Conservation (phyloP, 2,113 vertebrate genomes). For the Mustelus asterias region DNA sequence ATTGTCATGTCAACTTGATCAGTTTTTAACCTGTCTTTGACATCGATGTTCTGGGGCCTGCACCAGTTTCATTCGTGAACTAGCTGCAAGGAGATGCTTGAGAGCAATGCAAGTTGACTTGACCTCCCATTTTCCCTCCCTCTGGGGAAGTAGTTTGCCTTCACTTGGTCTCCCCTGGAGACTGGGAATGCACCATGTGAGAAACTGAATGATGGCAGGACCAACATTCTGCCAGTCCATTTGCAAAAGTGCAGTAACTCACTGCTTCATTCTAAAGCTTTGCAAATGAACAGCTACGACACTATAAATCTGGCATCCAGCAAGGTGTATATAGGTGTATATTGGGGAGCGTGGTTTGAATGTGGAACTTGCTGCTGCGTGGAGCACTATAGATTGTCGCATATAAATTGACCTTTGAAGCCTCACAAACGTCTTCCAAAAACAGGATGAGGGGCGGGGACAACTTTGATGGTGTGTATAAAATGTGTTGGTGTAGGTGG, state of each 20-base stretch:
- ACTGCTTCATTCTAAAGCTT: not conserved
- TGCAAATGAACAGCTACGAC: not conserved
- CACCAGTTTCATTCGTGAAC: not conserved
- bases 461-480: not conserved
- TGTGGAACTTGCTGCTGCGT: not conserved
- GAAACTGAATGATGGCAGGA: not conserved
- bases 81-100: not conserved
- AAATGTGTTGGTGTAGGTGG: not conserved
- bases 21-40: not conserved
- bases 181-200: not conserved
- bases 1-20: too few species aligned
- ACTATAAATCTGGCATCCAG: not conserved
- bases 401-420: not conserved
- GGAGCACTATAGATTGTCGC: not conserved
- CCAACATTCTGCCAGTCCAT: not conserved
- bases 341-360: not conserved
- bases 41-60: not conserved
- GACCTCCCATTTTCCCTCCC: not conserved
- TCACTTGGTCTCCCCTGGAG: not conserved
- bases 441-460: too few species aligned
- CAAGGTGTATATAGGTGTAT: not conserved
- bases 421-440: not conserved
- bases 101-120: not conserved
- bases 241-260: not conserved
- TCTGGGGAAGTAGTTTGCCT: not conserved